Conservation (phyloP, 2,113 vertebrate genomes). For the Gallinago jamesoni region DNA sequence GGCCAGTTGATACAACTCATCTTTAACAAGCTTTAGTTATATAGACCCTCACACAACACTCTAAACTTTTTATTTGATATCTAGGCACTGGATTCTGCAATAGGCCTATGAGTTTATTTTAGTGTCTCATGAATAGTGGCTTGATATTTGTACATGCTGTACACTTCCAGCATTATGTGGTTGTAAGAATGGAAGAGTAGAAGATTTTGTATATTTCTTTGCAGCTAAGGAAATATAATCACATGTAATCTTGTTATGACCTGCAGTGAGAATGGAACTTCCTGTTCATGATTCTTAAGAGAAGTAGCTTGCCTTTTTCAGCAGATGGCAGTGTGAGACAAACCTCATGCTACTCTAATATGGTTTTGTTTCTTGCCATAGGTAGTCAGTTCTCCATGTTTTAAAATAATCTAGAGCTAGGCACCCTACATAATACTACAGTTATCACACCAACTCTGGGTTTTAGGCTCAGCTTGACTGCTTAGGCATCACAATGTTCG, state of each 20-base stretch:
- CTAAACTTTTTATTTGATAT: background rate
- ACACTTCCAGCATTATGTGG: background rate
- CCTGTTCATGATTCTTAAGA: background rate
- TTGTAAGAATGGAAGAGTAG: background rate
- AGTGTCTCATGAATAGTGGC: background rate
- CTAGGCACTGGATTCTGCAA: background rate
- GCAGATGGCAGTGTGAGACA: slow-evolving; percentile 65
- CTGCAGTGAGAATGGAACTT: background rate
- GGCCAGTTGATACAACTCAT: background rate
- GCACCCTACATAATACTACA: background rate
- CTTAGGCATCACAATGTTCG: background rate
- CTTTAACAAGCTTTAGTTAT: background rate
- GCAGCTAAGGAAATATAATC: background rate
- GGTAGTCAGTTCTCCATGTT: background rate
- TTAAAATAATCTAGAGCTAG: background rate
- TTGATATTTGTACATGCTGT: background rate
- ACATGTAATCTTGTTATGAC: background rate
- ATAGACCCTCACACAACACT: background rate
- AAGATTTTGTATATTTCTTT: background rate
- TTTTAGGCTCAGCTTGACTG: background rate
- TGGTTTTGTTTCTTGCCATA: background rate
- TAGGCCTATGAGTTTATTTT: background rate
- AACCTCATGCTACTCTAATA: background rate
- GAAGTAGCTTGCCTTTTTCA: slow-evolving; percentile 34
- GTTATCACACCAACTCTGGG: background rate